Percentiles rank a stretch among this genome's conserved stretches.
These are phyloP conservation scores for Diarsia brunnea DNA, from an alignment of 2,888 invertebrate species.

Conservation along the genomic window DNA sequence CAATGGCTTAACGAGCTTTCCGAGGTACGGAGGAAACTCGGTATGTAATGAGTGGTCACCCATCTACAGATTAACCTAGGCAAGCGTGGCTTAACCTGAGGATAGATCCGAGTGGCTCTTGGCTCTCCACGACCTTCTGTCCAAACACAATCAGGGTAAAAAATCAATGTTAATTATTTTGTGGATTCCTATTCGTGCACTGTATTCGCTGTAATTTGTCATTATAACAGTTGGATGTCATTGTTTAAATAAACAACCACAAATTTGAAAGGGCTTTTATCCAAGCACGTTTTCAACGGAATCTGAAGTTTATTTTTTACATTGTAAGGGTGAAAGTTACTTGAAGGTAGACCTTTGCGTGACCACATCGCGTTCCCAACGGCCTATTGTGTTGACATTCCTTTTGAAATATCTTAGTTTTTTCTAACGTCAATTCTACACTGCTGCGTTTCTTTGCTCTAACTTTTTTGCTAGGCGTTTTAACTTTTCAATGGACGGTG, in stretches of 20 bases:
- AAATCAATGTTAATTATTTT: constrained; percentile 47
- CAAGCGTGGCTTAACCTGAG: too few relatives aligned
- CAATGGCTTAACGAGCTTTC: too few relatives aligned
- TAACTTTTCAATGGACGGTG: constrained; percentile 60
- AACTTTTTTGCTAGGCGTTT: constrained; percentile 65
- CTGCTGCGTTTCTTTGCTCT: constrained; percentile 69
- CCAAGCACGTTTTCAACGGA: background rate
- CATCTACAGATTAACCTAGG: too few relatives aligned
- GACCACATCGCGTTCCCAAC: constrained; percentile 66
- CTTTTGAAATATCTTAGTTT: constrained; percentile 69
- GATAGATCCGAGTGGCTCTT: too few relatives aligned
- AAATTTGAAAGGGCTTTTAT: constrained; percentile 33
- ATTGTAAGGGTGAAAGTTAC: constrained; percentile 14
- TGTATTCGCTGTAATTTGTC: constrained; percentile 58
- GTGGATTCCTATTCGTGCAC: constrained; percentile 34
- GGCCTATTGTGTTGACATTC: constrained; percentile 69
- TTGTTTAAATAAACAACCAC: constrained; percentile 41
- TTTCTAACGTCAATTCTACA: constrained; percentile 66
- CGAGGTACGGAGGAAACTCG: too few relatives aligned
- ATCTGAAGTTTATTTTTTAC: constrained; percentile 1
- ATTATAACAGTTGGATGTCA: constrained; percentile 59
- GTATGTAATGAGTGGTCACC: too few relatives aligned
- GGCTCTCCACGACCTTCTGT: background rate
- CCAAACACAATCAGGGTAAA: constrained; percentile 21
- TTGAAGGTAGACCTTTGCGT: constrained; percentile 61